Evolutionary conservation across 1,140 invertebrate genomes (phyloP).

Genomic region (Neodiprion pinetum): DNA sequence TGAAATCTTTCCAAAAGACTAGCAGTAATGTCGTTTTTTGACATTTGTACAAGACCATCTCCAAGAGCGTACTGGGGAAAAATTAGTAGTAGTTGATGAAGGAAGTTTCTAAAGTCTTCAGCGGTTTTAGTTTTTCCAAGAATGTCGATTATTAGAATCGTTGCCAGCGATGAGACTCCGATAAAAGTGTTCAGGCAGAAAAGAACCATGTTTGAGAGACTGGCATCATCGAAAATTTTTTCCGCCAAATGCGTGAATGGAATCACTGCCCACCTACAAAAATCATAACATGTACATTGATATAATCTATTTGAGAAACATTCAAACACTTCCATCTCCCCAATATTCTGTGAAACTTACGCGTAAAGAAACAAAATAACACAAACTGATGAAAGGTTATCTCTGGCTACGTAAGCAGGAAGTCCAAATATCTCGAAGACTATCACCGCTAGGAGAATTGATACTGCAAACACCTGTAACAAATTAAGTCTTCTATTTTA

Average conservation of each 20-base stretch:
- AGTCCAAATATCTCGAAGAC: conserved; percentile 69
- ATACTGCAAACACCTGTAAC: conserved; percentile 59
- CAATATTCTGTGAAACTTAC: conserved; percentile 47
- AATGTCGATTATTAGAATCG: conserved; percentile 69
- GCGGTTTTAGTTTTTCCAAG: conserved; percentile 66
- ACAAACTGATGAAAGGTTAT: conserved; percentile 68
- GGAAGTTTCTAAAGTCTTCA: conserved; percentile 62
- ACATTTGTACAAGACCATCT: conserved; percentile 69
- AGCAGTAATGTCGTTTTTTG: conserved; percentile 69
- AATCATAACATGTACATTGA: background rate
- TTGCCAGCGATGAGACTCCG: conserved; percentile 65
- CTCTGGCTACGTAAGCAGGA: conserved; percentile 68
- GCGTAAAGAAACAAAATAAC: conserved; percentile 67
- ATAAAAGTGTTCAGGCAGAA: conserved; percentile 71
- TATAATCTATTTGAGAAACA: background rate
- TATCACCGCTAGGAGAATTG: conserved; percentile 62
- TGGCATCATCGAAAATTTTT: conserved; percentile 69
- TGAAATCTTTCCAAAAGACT: conserved; percentile 66
- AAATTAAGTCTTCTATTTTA: conserved; percentile 38
- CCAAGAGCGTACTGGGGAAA: conserved; percentile 71
- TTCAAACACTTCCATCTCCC: background rate
- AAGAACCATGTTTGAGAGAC: conserved; percentile 70
- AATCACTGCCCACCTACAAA: conserved; percentile 61
- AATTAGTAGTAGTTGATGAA: conserved; percentile 68
- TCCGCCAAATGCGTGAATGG: conserved; percentile 65